Evolutionary conservation across 2,888 invertebrate species (phyloP).

Genomic region (Noctua pronuba): DNA sequence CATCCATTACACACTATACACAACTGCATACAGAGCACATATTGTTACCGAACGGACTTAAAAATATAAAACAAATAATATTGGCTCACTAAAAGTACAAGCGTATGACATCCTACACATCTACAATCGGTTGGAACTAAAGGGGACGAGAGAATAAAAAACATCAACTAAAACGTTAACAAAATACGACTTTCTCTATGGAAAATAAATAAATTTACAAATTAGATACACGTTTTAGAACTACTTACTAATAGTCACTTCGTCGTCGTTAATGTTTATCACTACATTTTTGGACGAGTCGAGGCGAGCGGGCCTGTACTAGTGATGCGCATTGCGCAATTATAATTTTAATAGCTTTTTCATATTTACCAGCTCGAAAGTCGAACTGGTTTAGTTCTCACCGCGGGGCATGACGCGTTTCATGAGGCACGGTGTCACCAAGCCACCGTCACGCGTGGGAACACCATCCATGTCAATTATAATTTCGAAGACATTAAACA

Average conservation of each 20-base stretch:
- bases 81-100: conserved; percentile 90
- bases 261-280: conserved; percentile 83
- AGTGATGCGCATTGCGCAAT: conserved; percentile 60
- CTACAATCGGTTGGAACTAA: conserved; percentile 89
- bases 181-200: conserved; percentile 90
- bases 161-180: conserved; percentile 91
- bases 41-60: conserved; percentile 83
- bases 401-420: conserved; percentile 45
- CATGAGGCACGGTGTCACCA: conserved; percentile 48
- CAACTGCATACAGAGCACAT: conserved; percentile 78
- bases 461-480: conserved; percentile 54
- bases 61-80: conserved; percentile 87
- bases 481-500: conserved; percentile 57
- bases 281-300: conserved; percentile 81
- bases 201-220: conserved; percentile 90
- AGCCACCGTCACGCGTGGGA: conserved; percentile 59
- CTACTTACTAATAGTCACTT: conserved; percentile 88
- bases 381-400: conserved; percentile 65
- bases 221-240: conserved; percentile 89
- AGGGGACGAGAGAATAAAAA: conserved; percentile 86
- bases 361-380: conserved; percentile 58
- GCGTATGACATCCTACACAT: conserved; percentile 89
- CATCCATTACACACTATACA: conserved; percentile 80
- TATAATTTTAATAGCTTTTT: conserved; percentile 58
- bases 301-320: conserved; percentile 75